These are phyloP conservation scores for Rutpela maculata DNA, from an alignment of 2,888 invertebrate genomes.

Conservation along the genomic window DNA sequence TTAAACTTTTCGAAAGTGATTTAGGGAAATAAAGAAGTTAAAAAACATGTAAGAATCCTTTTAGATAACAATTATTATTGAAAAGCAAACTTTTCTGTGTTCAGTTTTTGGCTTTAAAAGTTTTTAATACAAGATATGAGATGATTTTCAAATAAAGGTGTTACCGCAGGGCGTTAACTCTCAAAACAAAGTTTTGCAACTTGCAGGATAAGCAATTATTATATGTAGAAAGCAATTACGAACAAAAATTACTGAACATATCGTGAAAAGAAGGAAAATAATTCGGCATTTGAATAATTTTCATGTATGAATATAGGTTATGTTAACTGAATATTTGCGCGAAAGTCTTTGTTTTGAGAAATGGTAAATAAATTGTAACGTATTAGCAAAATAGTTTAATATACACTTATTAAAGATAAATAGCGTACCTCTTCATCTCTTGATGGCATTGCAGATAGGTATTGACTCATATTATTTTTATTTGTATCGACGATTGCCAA, in stretches of 20 bases:
- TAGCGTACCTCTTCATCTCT: slow-evolving; percentile 79
- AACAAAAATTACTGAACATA: background rate
- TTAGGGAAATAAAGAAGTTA: slow-evolving; percentile 21
- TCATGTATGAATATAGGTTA: slow-evolving; percentile 21
- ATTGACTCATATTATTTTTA: slow-evolving; percentile 80
- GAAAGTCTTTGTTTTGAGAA: background rate
- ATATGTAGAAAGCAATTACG: background rate
- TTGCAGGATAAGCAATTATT: background rate
- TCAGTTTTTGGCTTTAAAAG: background rate
- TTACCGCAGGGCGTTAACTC: background rate
- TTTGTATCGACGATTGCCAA: slow-evolving; percentile 84
- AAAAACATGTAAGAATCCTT: slow-evolving; percentile 34
- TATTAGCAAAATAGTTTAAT: too few relatives aligned
- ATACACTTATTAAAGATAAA: background rate
- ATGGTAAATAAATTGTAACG: background rate
- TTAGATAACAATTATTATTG: background rate
- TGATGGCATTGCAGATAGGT: slow-evolving; percentile 81
- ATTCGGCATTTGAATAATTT: background rate
- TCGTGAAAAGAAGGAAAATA: background rate
- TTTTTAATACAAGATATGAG: background rate
- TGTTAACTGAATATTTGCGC: background rate
- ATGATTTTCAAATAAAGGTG: slow-evolving; percentile 25
- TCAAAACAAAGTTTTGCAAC: slow-evolving; percentile 1
- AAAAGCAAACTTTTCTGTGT: background rate
- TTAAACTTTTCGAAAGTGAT: slow-evolving; percentile 32